Conservation (phyloP, 2,888 invertebrate genomes). For the Nephrotoma guestfalica region DNA sequence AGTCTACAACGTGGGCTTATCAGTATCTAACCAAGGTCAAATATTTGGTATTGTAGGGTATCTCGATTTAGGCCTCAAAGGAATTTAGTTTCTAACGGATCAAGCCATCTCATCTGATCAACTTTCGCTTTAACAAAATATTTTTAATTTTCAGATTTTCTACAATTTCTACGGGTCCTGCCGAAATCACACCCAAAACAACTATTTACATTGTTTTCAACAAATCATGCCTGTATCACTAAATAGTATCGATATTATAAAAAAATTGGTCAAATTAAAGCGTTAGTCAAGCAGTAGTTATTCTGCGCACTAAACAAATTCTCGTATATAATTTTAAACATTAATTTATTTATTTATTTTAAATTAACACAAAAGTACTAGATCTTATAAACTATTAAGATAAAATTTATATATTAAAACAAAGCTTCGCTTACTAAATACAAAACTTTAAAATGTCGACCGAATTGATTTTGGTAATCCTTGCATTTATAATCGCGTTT, state of each 20-base stretch:
- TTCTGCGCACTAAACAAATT: not conserved
- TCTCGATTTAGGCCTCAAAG: no score
- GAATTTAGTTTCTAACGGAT: no score
- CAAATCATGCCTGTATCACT: not conserved
- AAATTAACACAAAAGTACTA: not conserved
- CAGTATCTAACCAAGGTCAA: no score
- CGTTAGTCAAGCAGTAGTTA: not conserved
- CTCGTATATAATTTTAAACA: not conserved
- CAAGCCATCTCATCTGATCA: no score
- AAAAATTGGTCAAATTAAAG: not conserved
- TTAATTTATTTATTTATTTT: not conserved
- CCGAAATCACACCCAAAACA: not conserved
- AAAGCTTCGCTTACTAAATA: no score
- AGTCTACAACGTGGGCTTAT: no score
- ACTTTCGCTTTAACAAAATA: no score
- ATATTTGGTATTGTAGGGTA: no score
- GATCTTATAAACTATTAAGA: not conserved
- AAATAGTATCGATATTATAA: not conserved
- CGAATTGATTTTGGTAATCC: conserved; percentile 63
- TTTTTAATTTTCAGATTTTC: not conserved
- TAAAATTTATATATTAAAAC: no score
- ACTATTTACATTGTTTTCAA: not conserved
- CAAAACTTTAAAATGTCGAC: not conserved
- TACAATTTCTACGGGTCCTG: no score
- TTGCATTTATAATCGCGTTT: conserved; percentile 91